Evolutionary conservation across 2,797 vertebrate genomes (phyloP), one percentile per base, ranked within the genome.

Genomic region (Hephaestus fuliginosus): DNA sequence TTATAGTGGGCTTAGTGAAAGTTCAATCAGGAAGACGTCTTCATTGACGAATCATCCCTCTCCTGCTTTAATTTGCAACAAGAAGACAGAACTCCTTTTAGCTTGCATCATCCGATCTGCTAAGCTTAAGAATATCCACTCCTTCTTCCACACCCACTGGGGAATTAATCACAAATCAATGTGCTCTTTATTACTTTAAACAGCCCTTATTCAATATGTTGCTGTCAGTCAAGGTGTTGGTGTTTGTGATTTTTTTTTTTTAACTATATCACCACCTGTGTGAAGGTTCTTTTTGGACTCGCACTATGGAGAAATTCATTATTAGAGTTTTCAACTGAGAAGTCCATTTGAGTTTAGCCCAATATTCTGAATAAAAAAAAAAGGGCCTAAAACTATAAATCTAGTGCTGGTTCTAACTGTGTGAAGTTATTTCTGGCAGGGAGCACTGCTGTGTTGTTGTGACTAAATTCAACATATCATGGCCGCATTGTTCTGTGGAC

Each of bases 141-240:
- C 46, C 57, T 30, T 72, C 74, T 73, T 69, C 15, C 58, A 83
- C 65, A 57, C 65, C 83, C 79, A 83, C 82, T 13, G 1, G 61
- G 68, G 78, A 86, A 74, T 85, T 58, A 82, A 71, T 86, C 63
- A 66, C 5, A 58, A 76, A 76, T 86, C 85, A 69, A 81, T 88
- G 70, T 1, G 0, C 44, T 63, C n/a, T 71, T 9, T 80, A 81
- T 65, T 65, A 74, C 69, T 63, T 81, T 61, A 41, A 64, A 76
- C 17, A 57, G 7, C 20, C 20, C 49, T 48, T 57, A 22, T 51
- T 71, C 41, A 61, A 57, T 58, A 39, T n/a, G 57, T 55, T 30
- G 41, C 48, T 73, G 39, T 60, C 72, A 49, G 56, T 81, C 10
- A 20, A 6, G 7, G 49, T 48, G 44, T 44, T 61, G 33, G 33